phyloP scores from a whole-genome alignment of 2,797 vertebrate genomes.

The Hypotaenidia okinawae region DNA sequence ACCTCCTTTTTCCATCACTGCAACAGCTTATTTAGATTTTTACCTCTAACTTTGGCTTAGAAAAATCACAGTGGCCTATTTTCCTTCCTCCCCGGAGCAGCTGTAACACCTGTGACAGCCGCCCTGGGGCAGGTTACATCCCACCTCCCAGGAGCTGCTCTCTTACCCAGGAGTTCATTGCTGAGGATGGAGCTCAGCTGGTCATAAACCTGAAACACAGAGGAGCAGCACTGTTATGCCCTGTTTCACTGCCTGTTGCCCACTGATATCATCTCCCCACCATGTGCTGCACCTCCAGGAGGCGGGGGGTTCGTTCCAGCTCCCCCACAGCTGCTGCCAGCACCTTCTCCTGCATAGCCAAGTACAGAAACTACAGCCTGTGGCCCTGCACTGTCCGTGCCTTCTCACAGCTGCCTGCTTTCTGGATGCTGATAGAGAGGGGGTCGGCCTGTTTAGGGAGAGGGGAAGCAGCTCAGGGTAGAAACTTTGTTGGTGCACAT shows the following conservation, averaged over 20 bases:
- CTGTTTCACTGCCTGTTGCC: rapidly evolving
- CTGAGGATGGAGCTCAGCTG: slow-evolving; percentile 77
- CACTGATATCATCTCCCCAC: rapidly evolving
- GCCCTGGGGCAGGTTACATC: not conserved
- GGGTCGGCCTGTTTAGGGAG: slow-evolving; percentile 67
- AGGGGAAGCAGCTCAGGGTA: not conserved
- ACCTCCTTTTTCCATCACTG: not conserved
- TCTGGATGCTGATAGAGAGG: slow-evolving; percentile 78
- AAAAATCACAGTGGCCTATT: not conserved
- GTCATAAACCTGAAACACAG: slow-evolving; percentile 81
- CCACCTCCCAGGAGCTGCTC: not conserved
- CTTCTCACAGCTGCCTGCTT: slow-evolving; percentile 75
- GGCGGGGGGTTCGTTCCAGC: slow-evolving; percentile 75
- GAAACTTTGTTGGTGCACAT: rapidly evolving
- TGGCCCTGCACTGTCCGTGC: slow-evolving; percentile 80
- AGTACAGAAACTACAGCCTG: slow-evolving; percentile 82
- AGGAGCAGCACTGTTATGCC: rapidly evolving
- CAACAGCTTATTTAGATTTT: not conserved
- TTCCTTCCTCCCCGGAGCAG: not conserved
- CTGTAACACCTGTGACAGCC: not conserved
- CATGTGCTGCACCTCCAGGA: slow-evolving; percentile 70
- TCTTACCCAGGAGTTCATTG: slow-evolving; percentile 82
- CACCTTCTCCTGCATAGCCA: slow-evolving; percentile 80
- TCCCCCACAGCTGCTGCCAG: slow-evolving; percentile 77
- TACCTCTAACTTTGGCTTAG: not conserved